Base-by-base conservation (phyloP, 2,113 vertebrate species). In the Platysternon megacephalum region DNA sequence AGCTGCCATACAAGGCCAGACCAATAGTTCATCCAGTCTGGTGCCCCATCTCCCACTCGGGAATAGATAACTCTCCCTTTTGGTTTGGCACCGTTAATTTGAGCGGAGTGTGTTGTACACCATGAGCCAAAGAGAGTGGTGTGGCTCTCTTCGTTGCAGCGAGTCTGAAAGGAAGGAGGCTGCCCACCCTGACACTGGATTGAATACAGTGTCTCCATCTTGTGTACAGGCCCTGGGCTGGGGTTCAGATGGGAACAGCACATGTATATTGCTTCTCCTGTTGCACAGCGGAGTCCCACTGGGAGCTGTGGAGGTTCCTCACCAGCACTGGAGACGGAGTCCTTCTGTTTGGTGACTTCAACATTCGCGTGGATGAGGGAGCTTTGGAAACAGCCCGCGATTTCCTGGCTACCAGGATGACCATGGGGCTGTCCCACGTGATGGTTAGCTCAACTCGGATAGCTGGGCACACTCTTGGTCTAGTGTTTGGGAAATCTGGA, bases 71-170 rank as follows among this genome's bases (percentile, higher is more conserved):
- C 52, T 44, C 35, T 42, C 26, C 6, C 22, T 85, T 86, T 74
- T 81, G 26, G 3, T 78, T 72, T 4, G 5, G 3, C 3, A 17
- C 1, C 2, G 32, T 55, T n/a, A 6, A 11, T 46, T 3, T 76
- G 87, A 19, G 84, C 35, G 44, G 48, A 35, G 19, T 2, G 3
- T 1, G 12, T 46, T 32, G 29, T 6, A 39, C 16, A 39, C 5
- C 35, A 32, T n/a, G 13, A 29, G 74, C 74, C 24, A 28, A 78
- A 78, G 42, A 78, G 24, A 44, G 55, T 14, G 58, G 49, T 48
- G 86, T 10, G 74, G n/a, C 12, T 79, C 52, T 61, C 13, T 84
- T 22, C 10, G 17, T 83, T 82, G 26, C 29, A 78, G 2, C 21
- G 35, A 12, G n/a, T 78, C 39, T 46, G 74, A 76, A 76, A 76